phyloP scores from a whole-genome alignment of 2,113 vertebrate species.

The Pelodiscus sinensis region DNA sequence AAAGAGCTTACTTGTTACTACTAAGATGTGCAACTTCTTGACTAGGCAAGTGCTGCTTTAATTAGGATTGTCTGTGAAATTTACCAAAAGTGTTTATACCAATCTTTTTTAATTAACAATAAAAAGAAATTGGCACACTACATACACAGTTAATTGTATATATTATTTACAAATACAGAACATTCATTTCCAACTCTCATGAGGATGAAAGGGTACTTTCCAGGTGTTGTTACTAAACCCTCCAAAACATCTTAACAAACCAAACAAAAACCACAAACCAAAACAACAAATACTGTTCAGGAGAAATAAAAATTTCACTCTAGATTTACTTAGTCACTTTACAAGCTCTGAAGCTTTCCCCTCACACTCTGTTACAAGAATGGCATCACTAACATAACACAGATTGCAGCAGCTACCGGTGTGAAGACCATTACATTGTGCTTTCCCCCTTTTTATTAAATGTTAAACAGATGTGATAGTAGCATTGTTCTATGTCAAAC shows the following conservation, averaged over 20 bases:
- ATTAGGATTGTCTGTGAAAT: neutral
- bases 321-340: slow-evolving; percentile 16
- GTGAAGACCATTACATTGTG: neutral
- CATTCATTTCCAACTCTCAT: neutral
- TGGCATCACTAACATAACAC: slow-evolving; percentile 15
- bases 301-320: slow-evolving; percentile 13
- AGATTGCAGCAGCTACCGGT: slow-evolving; percentile 21
- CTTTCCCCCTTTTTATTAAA: slow-evolving; percentile 40
- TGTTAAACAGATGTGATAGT: slow-evolving; percentile 54
- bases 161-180: neutral
- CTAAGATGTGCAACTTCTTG: neutral
- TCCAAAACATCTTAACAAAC: neutral
- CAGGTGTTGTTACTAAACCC: neutral
- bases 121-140: neutral
- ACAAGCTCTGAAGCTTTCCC: slow-evolving; percentile 10
- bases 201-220: neutral
- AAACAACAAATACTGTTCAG: neutral
- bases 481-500: slow-evolving; percentile 4
- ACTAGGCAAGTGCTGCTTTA: neutral
- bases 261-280: too few relatives aligned
- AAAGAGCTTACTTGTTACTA: neutral
- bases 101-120: neutral
- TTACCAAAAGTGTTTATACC: neutral
- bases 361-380: slow-evolving; percentile 30
- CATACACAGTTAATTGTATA: neutral